Conservation (phyloP, 2,797 vertebrate genomes). For the Iguana delicatissima region DNA sequence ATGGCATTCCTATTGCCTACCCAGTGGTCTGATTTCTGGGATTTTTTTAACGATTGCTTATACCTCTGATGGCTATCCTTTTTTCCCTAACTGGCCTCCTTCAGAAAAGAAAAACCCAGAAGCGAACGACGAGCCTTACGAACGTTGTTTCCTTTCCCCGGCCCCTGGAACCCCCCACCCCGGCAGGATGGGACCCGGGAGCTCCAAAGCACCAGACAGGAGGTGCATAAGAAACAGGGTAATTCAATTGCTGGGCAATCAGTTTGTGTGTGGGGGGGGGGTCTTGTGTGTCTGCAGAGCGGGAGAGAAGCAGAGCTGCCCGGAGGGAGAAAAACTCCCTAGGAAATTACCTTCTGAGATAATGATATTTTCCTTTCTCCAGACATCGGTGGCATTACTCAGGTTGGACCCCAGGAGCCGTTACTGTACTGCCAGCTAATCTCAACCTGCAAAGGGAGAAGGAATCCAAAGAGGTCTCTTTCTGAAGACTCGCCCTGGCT, state of each 20-base stretch:
- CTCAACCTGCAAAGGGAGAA: constrained; percentile 29
- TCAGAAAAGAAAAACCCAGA: too few species aligned
- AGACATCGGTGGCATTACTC: constrained; percentile 19
- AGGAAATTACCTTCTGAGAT: constrained; percentile 29
- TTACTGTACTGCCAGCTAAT: constrained; percentile 7
- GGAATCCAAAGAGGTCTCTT: constrained; percentile 2
- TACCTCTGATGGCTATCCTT: too few species aligned
- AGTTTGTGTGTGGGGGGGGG: neutral
- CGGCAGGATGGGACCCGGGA: neutral
- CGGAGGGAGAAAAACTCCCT: neutral
- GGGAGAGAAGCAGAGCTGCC: neutral
- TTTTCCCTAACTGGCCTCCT: too few species aligned
- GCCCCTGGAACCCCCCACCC: too few species aligned
- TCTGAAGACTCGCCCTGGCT: neutral
- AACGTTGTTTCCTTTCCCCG: too few species aligned
- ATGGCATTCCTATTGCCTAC: too few species aligned
- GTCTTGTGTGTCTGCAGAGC: neutral
- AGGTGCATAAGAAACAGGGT: neutral
- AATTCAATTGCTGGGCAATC: neutral
- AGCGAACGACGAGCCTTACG: too few species aligned
- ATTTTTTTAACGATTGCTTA: too few species aligned
- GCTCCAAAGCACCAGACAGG: neutral
- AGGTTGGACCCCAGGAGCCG: constrained; percentile 31
- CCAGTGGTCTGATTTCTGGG: too few species aligned
- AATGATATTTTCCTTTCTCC: constrained; percentile 51